Base-by-base conservation (phyloP, 2,888 invertebrate genomes). In the Molanna angustata region DNA sequence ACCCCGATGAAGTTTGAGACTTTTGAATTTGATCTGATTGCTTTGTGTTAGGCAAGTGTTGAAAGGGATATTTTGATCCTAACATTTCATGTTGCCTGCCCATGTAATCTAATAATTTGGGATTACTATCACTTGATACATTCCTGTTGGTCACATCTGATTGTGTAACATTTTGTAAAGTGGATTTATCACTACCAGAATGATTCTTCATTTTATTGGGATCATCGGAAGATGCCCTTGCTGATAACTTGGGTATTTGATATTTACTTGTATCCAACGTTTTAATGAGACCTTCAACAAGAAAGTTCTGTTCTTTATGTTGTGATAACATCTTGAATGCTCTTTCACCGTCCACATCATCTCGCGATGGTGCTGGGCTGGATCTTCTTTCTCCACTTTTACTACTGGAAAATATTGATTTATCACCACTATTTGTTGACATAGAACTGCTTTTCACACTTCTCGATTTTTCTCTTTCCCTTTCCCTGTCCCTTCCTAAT, bases 201-300 rank as follows among this genome's bases (percentile, higher is more conserved):
- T 75, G 73, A 59, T 74, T 77, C 65, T 76, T 74, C 9, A 63
- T 54, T 52, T 69, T 69, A 52, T 64, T 65, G 37, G 67, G 64
- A 31, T 55, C 58, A 54, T 66, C 66, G 4, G 64, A 58, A 43
- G 65, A 60, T 27, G 67, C 64, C 20, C 78, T 66, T 2, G 85
- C 84, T 1, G 86, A 86, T 54, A 91, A 68, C 70, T 91, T 92
- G 1, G 91, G 91, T 64, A 92, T 92, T 74, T 92, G 92, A 72
- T 90, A 92, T 65, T 89, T 91, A 52, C 86, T 86, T 50, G 84
- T 85, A 63, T 91, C 86, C 27, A 88, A 69, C 7, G 87, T 84
- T 64, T 90, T 90, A 63, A 88, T 88, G 49, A 88, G 74, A 7
- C 88, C 86, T 64, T 89, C 89, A 63, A 88, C 82, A 47, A 82